Conservation (phyloP, 2,888 invertebrate species). For the Scaptomyza polygonia region DNA sequence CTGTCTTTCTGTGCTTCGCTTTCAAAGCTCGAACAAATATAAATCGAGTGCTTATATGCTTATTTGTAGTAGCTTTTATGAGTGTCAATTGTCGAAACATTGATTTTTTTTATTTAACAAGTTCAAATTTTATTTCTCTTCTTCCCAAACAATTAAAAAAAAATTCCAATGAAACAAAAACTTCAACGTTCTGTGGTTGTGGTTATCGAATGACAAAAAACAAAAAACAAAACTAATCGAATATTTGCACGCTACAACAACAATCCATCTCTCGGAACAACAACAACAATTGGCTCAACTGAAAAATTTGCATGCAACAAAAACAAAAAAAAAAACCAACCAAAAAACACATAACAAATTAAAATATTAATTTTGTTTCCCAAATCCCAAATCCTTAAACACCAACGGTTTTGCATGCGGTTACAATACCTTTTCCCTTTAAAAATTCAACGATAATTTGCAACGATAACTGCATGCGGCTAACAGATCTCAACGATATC, state of each 20-base stretch:
- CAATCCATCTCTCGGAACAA: conserved; percentile 39
- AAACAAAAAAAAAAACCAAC: background rate
- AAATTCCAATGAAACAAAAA: conserved; percentile 20
- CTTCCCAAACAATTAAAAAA: conserved; percentile 47
- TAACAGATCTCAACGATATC: conserved; percentile 33
- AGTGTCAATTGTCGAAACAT: conserved; percentile 36
- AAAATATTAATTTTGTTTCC: conserved; percentile 5
- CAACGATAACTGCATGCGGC: conserved; percentile 38
- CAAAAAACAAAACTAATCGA: conserved; percentile 64
- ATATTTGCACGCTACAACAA: conserved; percentile 70
- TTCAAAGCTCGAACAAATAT: conserved; percentile 9
- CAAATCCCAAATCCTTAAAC: conserved; percentile 2
- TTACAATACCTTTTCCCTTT: background rate
- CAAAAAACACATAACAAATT: conserved; percentile 1
- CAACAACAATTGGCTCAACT: conserved; percentile 58
- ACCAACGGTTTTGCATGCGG: conserved; percentile 62
- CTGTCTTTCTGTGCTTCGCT: conserved; percentile 13
- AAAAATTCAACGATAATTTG: conserved; percentile 2
- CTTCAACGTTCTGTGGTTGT: conserved; percentile 68
- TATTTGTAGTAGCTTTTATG: conserved; percentile 36
- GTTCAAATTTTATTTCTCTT: conserved; percentile 68
- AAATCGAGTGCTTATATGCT: conserved; percentile 39
- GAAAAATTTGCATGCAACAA: conserved; percentile 55
- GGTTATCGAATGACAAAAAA: conserved; percentile 70
- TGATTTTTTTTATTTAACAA: conserved; percentile 64